Percentiles rank a stretch among this genome's conserved stretches.
Conservation (phyloP, 2,797 vertebrate genomes). For the Calcarius lapponicus region DNA sequence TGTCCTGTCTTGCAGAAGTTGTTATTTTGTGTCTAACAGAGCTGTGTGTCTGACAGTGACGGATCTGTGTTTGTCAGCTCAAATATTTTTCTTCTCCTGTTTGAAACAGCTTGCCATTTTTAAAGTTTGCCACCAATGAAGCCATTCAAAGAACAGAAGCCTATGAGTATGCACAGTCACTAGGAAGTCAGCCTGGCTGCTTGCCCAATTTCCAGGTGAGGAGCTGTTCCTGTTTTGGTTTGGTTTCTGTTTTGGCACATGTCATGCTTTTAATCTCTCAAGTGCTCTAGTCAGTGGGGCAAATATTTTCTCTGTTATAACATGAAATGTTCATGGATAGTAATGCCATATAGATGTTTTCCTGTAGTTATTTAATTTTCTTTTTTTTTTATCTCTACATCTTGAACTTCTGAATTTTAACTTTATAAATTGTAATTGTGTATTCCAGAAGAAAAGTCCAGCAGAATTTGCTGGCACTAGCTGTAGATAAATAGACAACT, state of each 20-base stretch:
- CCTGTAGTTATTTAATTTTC: neutral
- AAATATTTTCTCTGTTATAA: neutral
- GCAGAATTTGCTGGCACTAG: neutral
- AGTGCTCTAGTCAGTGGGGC: neutral
- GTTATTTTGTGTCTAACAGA: neutral
- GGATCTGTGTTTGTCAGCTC: neutral
- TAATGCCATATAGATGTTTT: neutral
- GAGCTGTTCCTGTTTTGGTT: neutral
- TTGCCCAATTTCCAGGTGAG: slow-evolving; percentile 92
- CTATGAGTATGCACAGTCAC: slow-evolving; percentile 94
- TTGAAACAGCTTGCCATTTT: slow-evolving; percentile 83
- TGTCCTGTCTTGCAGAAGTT: neutral
- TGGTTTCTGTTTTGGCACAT: neutral
- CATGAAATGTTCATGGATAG: neutral
- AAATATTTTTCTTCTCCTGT: neutral
- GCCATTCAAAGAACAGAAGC: slow-evolving; percentile 96
- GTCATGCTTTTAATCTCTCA: neutral
- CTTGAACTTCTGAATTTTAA: neutral
- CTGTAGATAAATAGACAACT: neutral
- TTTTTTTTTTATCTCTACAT: neutral
- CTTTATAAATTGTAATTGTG: neutral
- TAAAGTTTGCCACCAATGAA: slow-evolving; percentile 90
- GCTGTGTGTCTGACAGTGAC: neutral
- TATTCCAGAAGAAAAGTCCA: neutral
- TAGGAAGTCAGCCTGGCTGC: slow-evolving; percentile 85